A percentile compares a stretch with the other conserved stretches of the same genome.
Evolutionary conservation across 2,797 vertebrate genomes (phyloP).

Genomic region (Cygnus olor): DNA sequence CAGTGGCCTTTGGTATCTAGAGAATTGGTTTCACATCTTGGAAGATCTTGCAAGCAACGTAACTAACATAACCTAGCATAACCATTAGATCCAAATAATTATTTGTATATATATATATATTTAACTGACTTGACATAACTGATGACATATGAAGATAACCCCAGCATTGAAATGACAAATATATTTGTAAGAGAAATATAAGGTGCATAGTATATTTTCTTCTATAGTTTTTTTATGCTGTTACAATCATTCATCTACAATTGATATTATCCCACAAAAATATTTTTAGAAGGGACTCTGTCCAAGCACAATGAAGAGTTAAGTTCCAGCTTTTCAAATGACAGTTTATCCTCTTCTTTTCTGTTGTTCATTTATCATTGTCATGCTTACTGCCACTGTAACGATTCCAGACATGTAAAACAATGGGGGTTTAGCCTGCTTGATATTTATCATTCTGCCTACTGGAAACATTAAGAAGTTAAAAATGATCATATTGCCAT

Average conservation of each 20-base stretch:
- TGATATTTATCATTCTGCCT: neutral
- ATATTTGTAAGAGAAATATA: neutral
- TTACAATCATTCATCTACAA: neutral
- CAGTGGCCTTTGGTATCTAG: neutral
- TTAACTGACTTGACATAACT: neutral
- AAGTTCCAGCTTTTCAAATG: conserved; percentile 9
- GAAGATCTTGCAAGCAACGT: neutral
- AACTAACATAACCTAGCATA: neutral
- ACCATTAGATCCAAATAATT: neutral
- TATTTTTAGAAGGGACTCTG: neutral
- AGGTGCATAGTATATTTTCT: neutral
- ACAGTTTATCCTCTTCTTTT: neutral
- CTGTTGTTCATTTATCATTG: conserved; percentile 29
- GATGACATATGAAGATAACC: neutral
- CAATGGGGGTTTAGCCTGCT: neutral
- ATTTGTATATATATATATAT: neutral
- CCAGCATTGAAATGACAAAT: neutral
- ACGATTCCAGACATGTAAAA: neutral
- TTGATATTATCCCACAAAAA: neutral
- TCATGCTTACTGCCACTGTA: neutral
- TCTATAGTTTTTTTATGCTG: neutral
- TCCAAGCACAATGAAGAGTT: neutral
- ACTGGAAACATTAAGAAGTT: neutral
- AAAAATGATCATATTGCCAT: neutral
- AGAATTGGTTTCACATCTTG: neutral